Evolutionary conservation across 2,113 vertebrate species (phyloP).

Genomic region (Pagrus major): DNA sequence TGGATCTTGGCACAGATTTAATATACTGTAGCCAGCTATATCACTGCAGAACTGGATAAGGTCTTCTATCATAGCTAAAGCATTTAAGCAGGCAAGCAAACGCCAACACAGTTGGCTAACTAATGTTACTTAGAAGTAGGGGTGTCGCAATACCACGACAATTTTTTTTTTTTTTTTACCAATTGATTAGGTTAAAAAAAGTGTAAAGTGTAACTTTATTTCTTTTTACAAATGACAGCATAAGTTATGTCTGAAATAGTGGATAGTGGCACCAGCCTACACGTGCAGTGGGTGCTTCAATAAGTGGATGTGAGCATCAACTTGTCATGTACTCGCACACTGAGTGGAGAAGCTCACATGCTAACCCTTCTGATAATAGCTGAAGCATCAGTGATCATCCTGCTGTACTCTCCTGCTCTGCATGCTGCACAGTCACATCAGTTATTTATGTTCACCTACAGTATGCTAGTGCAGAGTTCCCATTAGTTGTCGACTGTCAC

Average conservation of each 20-base stretch:
- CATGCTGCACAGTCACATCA: background rate
- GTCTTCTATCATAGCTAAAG: background rate
- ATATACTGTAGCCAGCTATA: background rate
- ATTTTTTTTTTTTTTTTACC: background rate
- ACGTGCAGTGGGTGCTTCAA: background rate
- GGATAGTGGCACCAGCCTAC: background rate
- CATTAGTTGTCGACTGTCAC: slow-evolving; percentile 15
- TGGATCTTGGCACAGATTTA: background rate
- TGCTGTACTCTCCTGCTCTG: background rate
- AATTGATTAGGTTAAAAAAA: no score
- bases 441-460: background rate
- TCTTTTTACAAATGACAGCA: background rate
- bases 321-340: slow-evolving; percentile 69
- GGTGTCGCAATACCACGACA: no score
- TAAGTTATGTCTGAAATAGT: background rate
- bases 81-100: background rate
- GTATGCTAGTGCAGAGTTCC: background rate
- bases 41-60: background rate
- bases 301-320: background rate
- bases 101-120: background rate
- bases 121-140: background rate
- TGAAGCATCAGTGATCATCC: slow-evolving; percentile 75
- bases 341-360: slow-evolving; percentile 76
- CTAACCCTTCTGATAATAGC: slow-evolving; percentile 55
- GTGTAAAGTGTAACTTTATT: no score